Conservation (phyloP, 2,888 invertebrate species). For the Stenichneumon culpator region DNA sequence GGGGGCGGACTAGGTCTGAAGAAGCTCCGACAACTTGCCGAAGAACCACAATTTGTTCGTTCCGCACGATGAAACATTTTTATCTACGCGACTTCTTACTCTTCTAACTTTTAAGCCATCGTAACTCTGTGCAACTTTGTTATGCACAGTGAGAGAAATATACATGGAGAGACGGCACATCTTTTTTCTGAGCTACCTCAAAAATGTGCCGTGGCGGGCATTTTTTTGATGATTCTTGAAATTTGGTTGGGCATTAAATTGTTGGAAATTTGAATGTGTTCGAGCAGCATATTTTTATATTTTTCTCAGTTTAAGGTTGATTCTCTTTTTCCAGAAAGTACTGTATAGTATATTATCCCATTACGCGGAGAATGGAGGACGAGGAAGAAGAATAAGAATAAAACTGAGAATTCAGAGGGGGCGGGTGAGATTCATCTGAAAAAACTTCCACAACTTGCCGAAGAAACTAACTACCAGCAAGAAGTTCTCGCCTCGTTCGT, state of each 20-base stretch:
- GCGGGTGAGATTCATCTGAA: too few species aligned
- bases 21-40: background rate
- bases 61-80: background rate
- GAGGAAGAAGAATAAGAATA: too few species aligned
- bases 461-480: too few species aligned
- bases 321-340: too few species aligned
- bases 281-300: background rate
- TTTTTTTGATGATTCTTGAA: background rate
- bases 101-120: background rate
- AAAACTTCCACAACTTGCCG: too few species aligned
- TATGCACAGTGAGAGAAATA: background rate
- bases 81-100: slow-evolving; percentile 5
- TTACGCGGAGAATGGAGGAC: too few species aligned
- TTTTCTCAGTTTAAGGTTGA: background rate
- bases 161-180: background rate
- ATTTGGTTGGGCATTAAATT: background rate
- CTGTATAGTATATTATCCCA: too few species aligned
- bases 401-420: too few species aligned
- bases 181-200: background rate
- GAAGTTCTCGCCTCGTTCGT: too few species aligned
- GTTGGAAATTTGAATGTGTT: background rate
- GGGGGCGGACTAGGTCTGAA: background rate
- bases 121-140: slow-evolving; percentile 10
- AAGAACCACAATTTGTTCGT: slow-evolving; percentile 6
- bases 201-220: background rate